Evolutionary conservation across 2,113 vertebrate genomes (phyloP).

Genomic region (Chaetops frenatus): DNA sequence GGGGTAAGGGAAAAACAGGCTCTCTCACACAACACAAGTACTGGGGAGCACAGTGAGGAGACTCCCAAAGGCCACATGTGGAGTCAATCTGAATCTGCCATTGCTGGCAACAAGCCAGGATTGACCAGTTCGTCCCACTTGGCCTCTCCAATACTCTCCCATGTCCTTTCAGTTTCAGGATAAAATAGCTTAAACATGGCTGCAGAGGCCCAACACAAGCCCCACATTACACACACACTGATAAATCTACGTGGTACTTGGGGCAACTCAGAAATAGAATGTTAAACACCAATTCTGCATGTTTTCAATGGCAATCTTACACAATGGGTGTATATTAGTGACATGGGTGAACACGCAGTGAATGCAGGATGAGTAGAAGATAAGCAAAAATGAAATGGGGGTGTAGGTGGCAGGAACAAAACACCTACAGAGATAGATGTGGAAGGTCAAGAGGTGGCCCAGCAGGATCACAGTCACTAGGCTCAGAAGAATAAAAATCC

Average conservation of each 20-base stretch:
- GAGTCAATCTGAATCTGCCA: background rate
- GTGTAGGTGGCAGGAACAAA: background rate
- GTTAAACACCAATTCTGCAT: background rate
- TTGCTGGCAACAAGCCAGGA: background rate
- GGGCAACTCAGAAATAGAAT: background rate
- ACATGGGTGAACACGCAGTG: fast-evolving
- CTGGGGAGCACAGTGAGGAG: background rate
- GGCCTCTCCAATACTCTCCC: background rate
- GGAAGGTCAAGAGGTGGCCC: constrained; percentile 88
- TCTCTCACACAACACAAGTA: background rate
- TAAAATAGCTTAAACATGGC: background rate
- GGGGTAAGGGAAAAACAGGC: background rate
- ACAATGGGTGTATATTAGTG: background rate
- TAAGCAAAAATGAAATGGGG: background rate
- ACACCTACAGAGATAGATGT: constrained; percentile 92
- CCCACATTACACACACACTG: background rate
- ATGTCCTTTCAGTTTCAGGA: background rate
- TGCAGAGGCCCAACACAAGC: background rate
- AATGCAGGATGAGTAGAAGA: background rate
- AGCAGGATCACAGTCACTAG: constrained; percentile 81
- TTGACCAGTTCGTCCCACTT: background rate
- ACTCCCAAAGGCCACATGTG: fast-evolving
- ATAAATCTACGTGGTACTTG: background rate
- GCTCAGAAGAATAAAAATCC: constrained; percentile 80
- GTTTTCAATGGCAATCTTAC: background rate